Conservation (phyloP, 2,797 vertebrate genomes). For the Peromyscus nudipes region DNA sequence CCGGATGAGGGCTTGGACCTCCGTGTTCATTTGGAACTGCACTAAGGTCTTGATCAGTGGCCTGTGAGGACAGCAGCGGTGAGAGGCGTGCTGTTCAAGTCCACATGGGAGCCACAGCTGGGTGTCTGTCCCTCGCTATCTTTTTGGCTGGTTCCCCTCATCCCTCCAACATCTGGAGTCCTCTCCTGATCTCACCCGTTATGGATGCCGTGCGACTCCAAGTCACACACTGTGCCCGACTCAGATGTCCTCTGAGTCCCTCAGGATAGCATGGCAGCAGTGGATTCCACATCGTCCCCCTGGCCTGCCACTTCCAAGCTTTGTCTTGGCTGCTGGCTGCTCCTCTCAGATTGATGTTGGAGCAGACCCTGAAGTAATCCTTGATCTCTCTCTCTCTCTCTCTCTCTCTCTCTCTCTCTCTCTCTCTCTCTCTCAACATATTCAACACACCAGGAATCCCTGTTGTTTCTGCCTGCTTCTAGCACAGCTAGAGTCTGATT, state of each 20-base stretch:
- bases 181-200: background rate
- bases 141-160: background rate
- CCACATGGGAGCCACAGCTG: background rate
- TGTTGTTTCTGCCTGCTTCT: background rate
- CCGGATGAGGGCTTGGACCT: conserved; percentile 50
- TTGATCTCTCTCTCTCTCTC: background rate
- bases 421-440: too few species aligned
- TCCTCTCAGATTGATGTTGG: background rate
- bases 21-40: conserved; percentile 67
- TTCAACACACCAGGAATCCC: background rate
- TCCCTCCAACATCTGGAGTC: background rate
- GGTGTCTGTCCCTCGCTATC: too few species aligned
- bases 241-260: background rate
- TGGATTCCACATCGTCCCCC: background rate
- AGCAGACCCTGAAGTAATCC: background rate
- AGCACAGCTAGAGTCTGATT: background rate
- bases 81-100: too few species aligned
- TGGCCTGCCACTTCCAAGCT: background rate
- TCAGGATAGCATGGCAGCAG: background rate
- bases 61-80: background rate
- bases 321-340: background rate
- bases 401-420: too few species aligned
- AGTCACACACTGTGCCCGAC: background rate
- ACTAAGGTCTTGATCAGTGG: conserved; percentile 72
- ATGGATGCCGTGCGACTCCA: background rate